Evolutionary conservation across 1,140 invertebrate genomes (phyloP), one percentile per base, ranked within the genome.

Genomic region (Eubasilissa regina): DNA sequence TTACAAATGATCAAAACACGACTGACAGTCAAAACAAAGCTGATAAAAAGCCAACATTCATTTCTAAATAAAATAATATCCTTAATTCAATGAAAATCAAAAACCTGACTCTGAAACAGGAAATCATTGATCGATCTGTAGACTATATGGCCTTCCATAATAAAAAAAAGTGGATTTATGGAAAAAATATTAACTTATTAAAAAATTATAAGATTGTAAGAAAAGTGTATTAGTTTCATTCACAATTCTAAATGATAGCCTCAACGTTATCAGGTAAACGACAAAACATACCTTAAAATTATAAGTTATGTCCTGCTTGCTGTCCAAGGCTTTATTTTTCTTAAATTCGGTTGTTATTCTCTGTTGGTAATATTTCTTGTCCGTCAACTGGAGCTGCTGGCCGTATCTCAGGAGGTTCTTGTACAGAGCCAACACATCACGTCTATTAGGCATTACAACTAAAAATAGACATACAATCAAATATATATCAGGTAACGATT

Each of bases 341-440:
- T 87, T 87, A 86, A 94, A 94, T 85, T 94, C 93, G 48, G 84
- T 80, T 58, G 85, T 85, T 56, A 92, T 87, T 85, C 89, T 83
- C 51, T 84, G 84, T 25, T 84, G 78, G 84, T 88, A 92, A 84
- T 90, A 92, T 1, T 85, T 79, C 85, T 91, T 91, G 81, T 92
- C 89, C 4, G 91, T 92, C 44, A 88, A 88, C 83, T 90, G 86
- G 58, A 92, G 83, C 73, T 86, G 86, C 84, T 89, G 86, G 9
- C 90, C 88, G 84, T 92, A 92, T 35, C 88, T 83, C 51, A 93
- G 82, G 58, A 92, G 85, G 77, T 90, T 85, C 84, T 89, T 90
- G 83, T 92, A 93, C 17, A 93, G 84, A 75, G 82, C 84, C 55
- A 90, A 78, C 66, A 91, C 83, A 83, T 89, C 80, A 9, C 76